phyloP scores from a whole-genome alignment of 1,140 invertebrate genomes.

The Drosophila aff. region DNA sequence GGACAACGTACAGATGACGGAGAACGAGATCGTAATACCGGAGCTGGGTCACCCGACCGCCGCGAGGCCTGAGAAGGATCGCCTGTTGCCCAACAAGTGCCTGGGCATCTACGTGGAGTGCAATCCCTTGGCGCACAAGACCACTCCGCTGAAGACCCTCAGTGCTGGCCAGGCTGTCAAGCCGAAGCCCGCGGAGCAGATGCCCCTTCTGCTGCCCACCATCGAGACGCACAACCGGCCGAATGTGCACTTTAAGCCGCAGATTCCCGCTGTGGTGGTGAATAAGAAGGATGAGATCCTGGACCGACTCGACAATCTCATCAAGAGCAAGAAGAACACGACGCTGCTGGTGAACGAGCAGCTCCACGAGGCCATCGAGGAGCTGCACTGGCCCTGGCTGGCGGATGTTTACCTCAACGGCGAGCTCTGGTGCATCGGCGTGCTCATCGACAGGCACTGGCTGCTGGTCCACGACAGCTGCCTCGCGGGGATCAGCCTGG shows the following conservation, averaged over 20 bases:
- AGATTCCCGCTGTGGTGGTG: slow-evolving; percentile 41
- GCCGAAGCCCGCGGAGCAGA: neutral
- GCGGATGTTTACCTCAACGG: slow-evolving; percentile 89
- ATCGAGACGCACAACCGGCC: slow-evolving; percentile 68
- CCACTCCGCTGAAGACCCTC: slow-evolving; percentile 66
- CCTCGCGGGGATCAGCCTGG: slow-evolving; percentile 86
- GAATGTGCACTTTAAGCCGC: slow-evolving; percentile 77
- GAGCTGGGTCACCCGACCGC: slow-evolving; percentile 7
- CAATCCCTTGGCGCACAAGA: slow-evolving; percentile 60
- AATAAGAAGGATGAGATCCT: slow-evolving; percentile 77
- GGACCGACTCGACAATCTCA: slow-evolving; percentile 64
- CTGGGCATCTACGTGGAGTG: slow-evolving; percentile 77
- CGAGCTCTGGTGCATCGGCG: slow-evolving; percentile 88
- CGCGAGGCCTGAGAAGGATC: slow-evolving; percentile 36
- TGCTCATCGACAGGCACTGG: slow-evolving; percentile 88
- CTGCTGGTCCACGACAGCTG: slow-evolving; percentile 88
- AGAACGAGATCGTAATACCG: slow-evolving; percentile 29
- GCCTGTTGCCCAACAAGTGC: slow-evolving; percentile 52
- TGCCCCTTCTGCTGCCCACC: slow-evolving; percentile 47
- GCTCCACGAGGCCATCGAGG: slow-evolving; percentile 72
- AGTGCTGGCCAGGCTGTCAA: slow-evolving; percentile 63
- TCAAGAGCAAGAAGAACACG: slow-evolving; percentile 74
- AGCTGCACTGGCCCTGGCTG: slow-evolving; percentile 88
- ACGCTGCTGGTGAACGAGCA: slow-evolving; percentile 71
- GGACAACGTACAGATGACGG: slow-evolving; percentile 64